These are phyloP conservation scores for Acanthiza pusilla DNA, from an alignment of 2,797 vertebrate species.

Conservation along the genomic window DNA sequence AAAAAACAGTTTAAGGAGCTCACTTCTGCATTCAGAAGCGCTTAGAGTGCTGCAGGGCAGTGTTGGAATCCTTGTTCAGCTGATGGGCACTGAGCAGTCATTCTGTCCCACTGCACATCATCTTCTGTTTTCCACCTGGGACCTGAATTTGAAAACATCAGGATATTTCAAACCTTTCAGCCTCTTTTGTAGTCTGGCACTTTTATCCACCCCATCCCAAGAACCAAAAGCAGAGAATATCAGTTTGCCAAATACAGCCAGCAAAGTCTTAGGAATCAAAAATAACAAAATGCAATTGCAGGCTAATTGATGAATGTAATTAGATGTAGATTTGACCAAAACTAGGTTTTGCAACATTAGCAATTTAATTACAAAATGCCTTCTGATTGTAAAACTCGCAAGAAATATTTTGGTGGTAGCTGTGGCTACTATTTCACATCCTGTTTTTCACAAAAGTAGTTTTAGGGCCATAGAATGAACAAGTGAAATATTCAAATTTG, in stretches of 20 bases:
- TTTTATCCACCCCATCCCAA: not conserved
- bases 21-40: not conserved
- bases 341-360: constrained; percentile 19
- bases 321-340: constrained; percentile 13
- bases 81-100: accelerated
- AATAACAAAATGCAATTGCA: constrained; percentile 22
- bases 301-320: constrained; percentile 43
- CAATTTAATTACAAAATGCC: constrained; percentile 6
- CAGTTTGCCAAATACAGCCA: not conserved
- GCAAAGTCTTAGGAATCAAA: constrained; percentile 23
- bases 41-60: not conserved
- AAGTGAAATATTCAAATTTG: not conserved
- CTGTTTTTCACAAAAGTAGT: not conserved
- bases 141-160: not conserved
- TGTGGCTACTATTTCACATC: not conserved
- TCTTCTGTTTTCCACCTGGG: not conserved
- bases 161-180: not conserved
- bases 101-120: accelerated
- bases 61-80: not conserved
- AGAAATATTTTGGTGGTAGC: not conserved
- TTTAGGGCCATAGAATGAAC: not conserved
- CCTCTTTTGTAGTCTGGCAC: not conserved
- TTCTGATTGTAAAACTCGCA: not conserved
- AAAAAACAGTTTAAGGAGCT: not conserved
- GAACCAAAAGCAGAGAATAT: not conserved